phyloP scores from a whole-genome alignment of 2,888 invertebrate species.

The Sussaba pulchella region DNA sequence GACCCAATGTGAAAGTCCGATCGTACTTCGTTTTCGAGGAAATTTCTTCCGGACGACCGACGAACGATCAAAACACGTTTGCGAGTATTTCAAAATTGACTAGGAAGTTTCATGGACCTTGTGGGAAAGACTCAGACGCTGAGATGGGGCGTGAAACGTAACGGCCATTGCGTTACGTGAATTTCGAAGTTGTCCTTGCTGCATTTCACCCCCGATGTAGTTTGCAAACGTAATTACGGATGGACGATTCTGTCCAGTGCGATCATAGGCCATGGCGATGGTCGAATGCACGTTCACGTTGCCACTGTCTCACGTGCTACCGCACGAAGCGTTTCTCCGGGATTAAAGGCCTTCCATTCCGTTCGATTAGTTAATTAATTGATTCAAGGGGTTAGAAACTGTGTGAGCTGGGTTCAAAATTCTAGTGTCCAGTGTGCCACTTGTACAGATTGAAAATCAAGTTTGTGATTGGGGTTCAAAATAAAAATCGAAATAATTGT shows the following conservation, averaged over 20 bases:
- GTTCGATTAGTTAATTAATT: slow-evolving; percentile 19
- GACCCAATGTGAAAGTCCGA: not conserved
- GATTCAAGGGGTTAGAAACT: not conserved
- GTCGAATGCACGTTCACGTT: not conserved
- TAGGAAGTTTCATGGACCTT: slow-evolving; percentile 25
- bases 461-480: not conserved
- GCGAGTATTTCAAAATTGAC: slow-evolving; percentile 6
- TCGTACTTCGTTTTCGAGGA: slow-evolving; percentile 30
- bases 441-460: not conserved
- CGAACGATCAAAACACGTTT: slow-evolving; percentile 48
- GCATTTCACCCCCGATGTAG: slow-evolving; percentile 41
- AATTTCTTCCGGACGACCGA: slow-evolving; percentile 44
- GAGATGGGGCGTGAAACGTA: slow-evolving; percentile 52
- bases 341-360: slow-evolving; percentile 22
- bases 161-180: slow-evolving; percentile 52
- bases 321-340: slow-evolving; percentile 24
- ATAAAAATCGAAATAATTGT: not conserved
- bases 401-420: not conserved
- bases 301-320: slow-evolving; percentile 1
- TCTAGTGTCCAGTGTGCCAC: not conserved
- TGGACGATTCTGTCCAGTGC: slow-evolving; percentile 51
- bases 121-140: slow-evolving; percentile 15
- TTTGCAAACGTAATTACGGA: slow-evolving; percentile 60
- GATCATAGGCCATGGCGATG: not conserved
- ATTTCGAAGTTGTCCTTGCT: slow-evolving; percentile 49